Base-by-base conservation (phyloP, 2,888 invertebrate species). In the Cabera pusaria region DNA sequence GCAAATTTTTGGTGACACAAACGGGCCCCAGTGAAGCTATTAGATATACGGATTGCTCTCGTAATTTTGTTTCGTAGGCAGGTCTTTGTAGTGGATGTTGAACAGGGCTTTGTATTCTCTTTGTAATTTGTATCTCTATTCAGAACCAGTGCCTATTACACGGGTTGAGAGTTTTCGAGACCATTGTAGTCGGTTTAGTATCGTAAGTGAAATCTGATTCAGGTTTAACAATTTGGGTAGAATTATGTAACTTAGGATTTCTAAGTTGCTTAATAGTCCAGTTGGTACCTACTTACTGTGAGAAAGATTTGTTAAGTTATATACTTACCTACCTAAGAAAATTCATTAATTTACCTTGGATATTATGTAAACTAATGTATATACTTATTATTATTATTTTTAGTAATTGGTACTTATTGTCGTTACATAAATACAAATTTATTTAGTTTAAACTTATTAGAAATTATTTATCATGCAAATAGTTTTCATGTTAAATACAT, bases 61-160 rank as follows among this genome's bases (percentile, higher is more conserved):
- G 75, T 87, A 84, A 90, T 83, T 87, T 77, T 69, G 78, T 89
- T 87, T 83, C 65, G 85, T 79, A 81, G 80, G 75, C 84, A 85
- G 81, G 78, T 72, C 79, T 83, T 84, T 83, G 76, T 75, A 63
- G 50, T 56, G 66, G 61, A 64, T 63, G 67, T 64, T 42, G 60
- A 52, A 58, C 55, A 59, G 59, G 53, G 56, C 72, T 79, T 77
- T 77, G 78, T 74, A 59, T 66, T 53, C 60, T 64, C 66, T 66
- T 71, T 74, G 75, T 77, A 71, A 74, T 72, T 75, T 77, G 72
- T 72, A 65, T 66, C 58, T 69, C 57, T 66, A 69, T 68, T 64
- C 54, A 64, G 64, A 63, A 64, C 64, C 58, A 57, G 60, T 63
- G 45, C 40, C 41, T 49, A 56, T 55, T 51, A 64, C 56, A 51